Evolutionary conservation across 2,888 invertebrate genomes (phyloP).

Genomic region (Timema podura): DNA sequence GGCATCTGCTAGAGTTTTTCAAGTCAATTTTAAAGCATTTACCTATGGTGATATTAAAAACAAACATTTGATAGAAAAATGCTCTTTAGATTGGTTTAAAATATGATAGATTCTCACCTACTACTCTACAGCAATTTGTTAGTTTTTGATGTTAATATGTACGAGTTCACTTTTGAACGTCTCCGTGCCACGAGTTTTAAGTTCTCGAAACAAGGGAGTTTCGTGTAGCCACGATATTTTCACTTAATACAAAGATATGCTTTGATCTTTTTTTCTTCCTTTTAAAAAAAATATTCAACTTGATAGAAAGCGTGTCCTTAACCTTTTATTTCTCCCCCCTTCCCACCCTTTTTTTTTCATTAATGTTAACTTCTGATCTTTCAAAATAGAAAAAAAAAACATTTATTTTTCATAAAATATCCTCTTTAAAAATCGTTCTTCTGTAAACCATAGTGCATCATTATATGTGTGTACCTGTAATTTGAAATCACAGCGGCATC

Average conservation of each 20-base stretch:
- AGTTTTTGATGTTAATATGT: no score
- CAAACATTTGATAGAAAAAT: no score
- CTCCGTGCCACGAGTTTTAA: no score
- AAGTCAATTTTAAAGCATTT: no score
- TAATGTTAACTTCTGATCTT: slow-evolving; percentile 23
- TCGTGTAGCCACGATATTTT: slow-evolving; percentile 16
- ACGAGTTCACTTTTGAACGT: no score
- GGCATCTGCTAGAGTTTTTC: no score
- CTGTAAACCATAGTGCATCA: slow-evolving; percentile 24
- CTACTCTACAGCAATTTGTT: no score
- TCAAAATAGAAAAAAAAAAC: slow-evolving; percentile 18
- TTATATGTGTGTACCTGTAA: slow-evolving; percentile 24
- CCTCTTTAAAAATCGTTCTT: slow-evolving; percentile 21
- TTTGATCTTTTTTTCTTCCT: slow-evolving; percentile 25
- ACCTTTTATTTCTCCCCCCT: slow-evolving; percentile 11
- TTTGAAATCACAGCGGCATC: slow-evolving; percentile 22
- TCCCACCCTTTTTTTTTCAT: slow-evolving; percentile 13
- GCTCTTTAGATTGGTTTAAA: no score
- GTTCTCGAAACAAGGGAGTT: no score
- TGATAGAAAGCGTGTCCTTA: slow-evolving; percentile 22
- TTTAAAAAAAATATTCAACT: slow-evolving; percentile 23
- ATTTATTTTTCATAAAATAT: slow-evolving; percentile 18
- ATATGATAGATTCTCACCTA: no score
- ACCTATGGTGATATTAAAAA: no score
- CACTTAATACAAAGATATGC: slow-evolving; percentile 23